A percentile compares a stretch with the other conserved stretches of the same genome.
Conservation (phyloP, 1,140 invertebrate species). For the Colletes latitarsis region DNA sequence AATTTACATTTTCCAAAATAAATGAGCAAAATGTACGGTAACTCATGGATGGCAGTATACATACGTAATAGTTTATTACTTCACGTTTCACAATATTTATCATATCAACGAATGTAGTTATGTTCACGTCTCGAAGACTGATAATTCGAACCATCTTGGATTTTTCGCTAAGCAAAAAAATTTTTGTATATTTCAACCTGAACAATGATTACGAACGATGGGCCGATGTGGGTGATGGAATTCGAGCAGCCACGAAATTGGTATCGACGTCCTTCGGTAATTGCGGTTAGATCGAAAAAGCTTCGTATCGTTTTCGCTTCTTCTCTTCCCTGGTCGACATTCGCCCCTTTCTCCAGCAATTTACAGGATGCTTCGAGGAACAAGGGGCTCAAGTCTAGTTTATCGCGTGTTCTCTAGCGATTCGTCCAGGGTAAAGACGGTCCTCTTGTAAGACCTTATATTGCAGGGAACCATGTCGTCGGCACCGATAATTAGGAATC, state of each 20-base stretch:
- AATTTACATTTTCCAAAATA: too few relatives aligned
- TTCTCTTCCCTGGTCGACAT: not conserved
- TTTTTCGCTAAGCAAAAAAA: too few relatives aligned
- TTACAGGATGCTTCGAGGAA: not conserved
- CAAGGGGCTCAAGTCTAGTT: not conserved
- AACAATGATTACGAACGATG: too few relatives aligned
- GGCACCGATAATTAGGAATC: constrained; percentile 42
- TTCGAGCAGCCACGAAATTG: not conserved
- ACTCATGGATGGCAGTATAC: too few relatives aligned
- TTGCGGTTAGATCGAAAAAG: not conserved
- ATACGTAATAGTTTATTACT: too few relatives aligned
- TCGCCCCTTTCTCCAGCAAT: not conserved
- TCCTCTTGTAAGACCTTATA: constrained; percentile 6
- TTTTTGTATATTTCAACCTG: too few relatives aligned
- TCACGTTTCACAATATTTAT: too few relatives aligned
- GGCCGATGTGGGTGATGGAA: constrained; percentile 21
- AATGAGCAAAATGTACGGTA: too few relatives aligned
- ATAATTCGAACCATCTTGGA: too few relatives aligned
- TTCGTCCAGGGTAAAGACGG: constrained; percentile 1
- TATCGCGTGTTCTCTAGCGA: constrained; percentile 28
- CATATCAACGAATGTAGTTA: too few relatives aligned
- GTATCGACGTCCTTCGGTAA: not conserved
- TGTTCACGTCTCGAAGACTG: too few relatives aligned
- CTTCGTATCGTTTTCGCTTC: not conserved
- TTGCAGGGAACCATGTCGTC: constrained; percentile 19